A percentile compares a stretch with the other conserved stretches of the same genome.
Evolutionary conservation across 2,797 vertebrate species (phyloP).

Genomic region (Coendou prehensilis): DNA sequence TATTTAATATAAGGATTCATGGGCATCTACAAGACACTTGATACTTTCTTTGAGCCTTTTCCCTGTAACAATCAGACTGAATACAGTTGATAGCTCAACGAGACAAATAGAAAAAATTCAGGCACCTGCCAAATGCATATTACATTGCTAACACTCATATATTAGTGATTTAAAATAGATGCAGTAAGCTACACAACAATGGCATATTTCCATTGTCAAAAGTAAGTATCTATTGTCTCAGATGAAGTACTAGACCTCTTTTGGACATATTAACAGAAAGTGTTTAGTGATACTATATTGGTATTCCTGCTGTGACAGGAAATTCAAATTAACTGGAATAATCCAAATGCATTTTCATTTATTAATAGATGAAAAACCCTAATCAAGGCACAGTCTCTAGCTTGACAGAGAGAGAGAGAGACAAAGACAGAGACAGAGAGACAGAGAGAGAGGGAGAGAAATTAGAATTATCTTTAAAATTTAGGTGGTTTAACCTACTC

Average conservation of each 20-base stretch:
- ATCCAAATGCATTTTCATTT: constrained; percentile 42
- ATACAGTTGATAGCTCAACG: background rate
- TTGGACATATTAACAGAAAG: constrained; percentile 14
- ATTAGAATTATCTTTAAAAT: background rate
- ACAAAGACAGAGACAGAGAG: background rate
- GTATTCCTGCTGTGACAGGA: background rate
- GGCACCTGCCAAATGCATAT: background rate
- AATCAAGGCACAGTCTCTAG: background rate
- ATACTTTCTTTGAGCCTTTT: constrained; percentile 34
- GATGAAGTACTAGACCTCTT: background rate
- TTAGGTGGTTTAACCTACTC: background rate
- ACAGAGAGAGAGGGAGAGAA: background rate
- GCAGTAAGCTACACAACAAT: background rate
- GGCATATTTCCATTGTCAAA: background rate
- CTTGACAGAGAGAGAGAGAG: background rate
- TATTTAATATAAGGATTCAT: constrained; percentile 35
- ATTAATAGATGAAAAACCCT: background rate
- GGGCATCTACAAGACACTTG: background rate
- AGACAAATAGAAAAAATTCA: background rate
- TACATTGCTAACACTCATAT: background rate
- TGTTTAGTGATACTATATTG: background rate
- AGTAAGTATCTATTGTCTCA: background rate
- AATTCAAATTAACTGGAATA: constrained; percentile 44
- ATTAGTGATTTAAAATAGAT: background rate
- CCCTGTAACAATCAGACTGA: background rate